Evolutionary conservation across 1,140 invertebrate genomes (phyloP), one percentile per base, ranked within the genome.

Genomic region (Trichonephila clavipes): DNA sequence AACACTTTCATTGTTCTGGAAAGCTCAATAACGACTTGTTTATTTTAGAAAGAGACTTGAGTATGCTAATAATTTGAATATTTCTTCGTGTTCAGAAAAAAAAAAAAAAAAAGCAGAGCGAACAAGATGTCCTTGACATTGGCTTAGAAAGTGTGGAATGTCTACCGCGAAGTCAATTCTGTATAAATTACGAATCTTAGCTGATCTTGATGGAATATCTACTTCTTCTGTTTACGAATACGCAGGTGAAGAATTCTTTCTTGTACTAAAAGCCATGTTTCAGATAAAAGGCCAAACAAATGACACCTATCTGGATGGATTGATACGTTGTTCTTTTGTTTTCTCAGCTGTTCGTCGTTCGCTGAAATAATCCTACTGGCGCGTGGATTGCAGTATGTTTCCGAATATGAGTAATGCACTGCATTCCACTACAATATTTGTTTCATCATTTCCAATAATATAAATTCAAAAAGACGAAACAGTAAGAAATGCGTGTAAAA

Each of bases 91-190:
- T 7, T 51, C 51, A 7, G 7, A 12, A 51, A 51, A 40, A 77
- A 24, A 77, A 40, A 24, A 12, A 51, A 51, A 40, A 77, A 24
- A 77, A 40, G 14, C 12, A 77, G 6, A 77, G 72, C 24, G 18
- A 77, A 34, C 62, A 16, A 77, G 28, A 34, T 18, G 28, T 18
- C 72, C 72, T 77, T 77, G 72, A 77, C 72, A 77, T 77, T 77
- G 72, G 34, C 72, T 77, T 40, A 77, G 18, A 40, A 24, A 40
- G 14, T 77, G 24, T 40, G 28, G 72, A 77, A 77, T 77, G 72
- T 28, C 16, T 18, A 18, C 16, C 40, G 24, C 28, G 18, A 77
- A 77, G 18, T 77, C 24, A 19, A 34, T 34, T 77, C 18, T 34
- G 28, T 77, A 77, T 40, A 77, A 77, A 34, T 77, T 77, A 77